Conservation (phyloP, 1,140 invertebrate genomes). For the Chymomyza costata region DNA sequence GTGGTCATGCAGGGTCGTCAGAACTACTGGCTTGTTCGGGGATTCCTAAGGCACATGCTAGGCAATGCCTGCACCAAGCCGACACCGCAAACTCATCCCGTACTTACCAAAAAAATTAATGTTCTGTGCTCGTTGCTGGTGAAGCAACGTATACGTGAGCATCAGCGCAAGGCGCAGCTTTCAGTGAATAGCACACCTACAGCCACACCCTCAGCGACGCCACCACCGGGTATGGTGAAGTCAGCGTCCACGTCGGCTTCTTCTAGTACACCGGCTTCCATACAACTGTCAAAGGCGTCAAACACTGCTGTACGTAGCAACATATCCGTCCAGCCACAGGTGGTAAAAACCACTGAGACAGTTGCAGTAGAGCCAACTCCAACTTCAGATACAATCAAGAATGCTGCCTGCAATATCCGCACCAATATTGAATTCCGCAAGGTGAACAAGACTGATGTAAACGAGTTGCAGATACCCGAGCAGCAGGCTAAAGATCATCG, state of each 20-base stretch:
- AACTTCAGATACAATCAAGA: background rate
- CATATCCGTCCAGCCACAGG: too few relatives aligned
- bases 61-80: conserved; percentile 60
- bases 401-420: conserved; percentile 22
- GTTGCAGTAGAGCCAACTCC: background rate
- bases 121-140: conserved; percentile 58
- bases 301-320: too few relatives aligned
- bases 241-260: too few relatives aligned
- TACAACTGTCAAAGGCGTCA: too few relatives aligned
- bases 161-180: conserved; percentile 24
- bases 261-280: too few relatives aligned
- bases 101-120: conserved; percentile 68
- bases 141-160: conserved; percentile 56
- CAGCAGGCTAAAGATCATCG: conserved; percentile 39
- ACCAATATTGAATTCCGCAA: conserved; percentile 64
- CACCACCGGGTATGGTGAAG: background rate
- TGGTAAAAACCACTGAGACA: too few relatives aligned
- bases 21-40: conserved; percentile 65
- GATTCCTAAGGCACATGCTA: conserved; percentile 55
- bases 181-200: background rate
- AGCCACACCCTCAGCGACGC: background rate
- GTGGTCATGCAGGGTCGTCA: conserved; percentile 67
- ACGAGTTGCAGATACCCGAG: conserved; percentile 49
- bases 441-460: conserved; percentile 43
- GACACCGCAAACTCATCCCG: conserved; percentile 60